Conservation (phyloP, 37 sponge, comb jelly and placozoan genomes). For the Lycopodina hypogea region DNA sequence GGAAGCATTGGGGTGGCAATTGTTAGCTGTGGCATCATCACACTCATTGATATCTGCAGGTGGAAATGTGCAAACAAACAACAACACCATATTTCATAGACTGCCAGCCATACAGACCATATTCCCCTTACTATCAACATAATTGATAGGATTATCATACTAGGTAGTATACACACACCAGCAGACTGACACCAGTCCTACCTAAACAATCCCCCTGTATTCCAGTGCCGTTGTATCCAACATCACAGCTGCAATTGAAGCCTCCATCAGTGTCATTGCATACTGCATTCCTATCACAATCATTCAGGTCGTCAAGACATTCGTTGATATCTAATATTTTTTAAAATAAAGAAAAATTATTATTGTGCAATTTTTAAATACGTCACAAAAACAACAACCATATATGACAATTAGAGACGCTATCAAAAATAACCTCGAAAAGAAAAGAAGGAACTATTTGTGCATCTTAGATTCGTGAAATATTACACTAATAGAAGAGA, state of each 20-base stretch:
- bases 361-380: too few species aligned
- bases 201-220: neutral
- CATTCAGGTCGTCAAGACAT: neutral
- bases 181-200: too few species aligned
- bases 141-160: too few species aligned
- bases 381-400: too few species aligned
- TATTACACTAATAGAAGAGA: too few species aligned
- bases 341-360: too few species aligned
- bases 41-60: conserved; percentile 16
- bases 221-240: conserved; percentile 20
- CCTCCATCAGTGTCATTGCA: conserved; percentile 3
- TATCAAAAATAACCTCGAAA: too few species aligned
- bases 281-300: conserved; percentile 7
- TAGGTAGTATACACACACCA: too few species aligned
- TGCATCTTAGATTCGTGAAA: too few species aligned
- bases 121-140: too few species aligned
- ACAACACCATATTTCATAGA: neutral
- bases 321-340: neutral
- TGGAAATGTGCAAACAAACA: neutral
- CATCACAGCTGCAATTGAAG: neutral
- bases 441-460: too few species aligned
- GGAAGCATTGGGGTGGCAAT: conserved; percentile 12
- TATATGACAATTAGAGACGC: neutral
- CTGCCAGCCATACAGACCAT: too few species aligned
- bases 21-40: neutral